Conservation (phyloP, 2,113 vertebrate genomes). For the Caracal caracal region DNA sequence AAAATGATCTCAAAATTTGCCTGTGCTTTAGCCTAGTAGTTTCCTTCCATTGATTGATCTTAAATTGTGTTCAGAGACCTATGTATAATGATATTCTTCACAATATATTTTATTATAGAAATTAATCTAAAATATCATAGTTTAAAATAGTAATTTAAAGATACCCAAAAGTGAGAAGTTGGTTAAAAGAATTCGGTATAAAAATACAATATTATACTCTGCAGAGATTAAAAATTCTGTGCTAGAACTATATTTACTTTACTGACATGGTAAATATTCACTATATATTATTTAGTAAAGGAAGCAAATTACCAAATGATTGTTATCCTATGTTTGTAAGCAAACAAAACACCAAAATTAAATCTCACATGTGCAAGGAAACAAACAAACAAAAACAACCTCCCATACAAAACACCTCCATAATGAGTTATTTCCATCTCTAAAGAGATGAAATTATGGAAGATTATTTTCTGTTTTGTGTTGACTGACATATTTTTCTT, state of each 20-base stretch:
- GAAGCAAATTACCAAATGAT: neutral
- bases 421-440: neutral
- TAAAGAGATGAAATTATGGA: neutral
- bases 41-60: neutral
- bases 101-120: neutral
- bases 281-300: neutral
- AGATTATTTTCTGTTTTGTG: neutral
- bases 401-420: neutral
- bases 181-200: neutral
- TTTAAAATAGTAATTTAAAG: neutral
- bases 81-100: neutral
- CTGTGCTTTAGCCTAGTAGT: neutral
- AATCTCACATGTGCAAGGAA: neutral
- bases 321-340: neutral
- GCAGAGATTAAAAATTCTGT: neutral
- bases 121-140: neutral
- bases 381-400: neutral
- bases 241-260: neutral
- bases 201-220: neutral
- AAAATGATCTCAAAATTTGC: neutral
- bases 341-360: conserved; percentile 17
- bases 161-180: neutral
- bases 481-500: neutral
- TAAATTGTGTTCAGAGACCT: neutral
- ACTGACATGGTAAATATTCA: neutral